Base-by-base conservation (phyloP, 1,140 invertebrate species). In the Lerema accius region DNA sequence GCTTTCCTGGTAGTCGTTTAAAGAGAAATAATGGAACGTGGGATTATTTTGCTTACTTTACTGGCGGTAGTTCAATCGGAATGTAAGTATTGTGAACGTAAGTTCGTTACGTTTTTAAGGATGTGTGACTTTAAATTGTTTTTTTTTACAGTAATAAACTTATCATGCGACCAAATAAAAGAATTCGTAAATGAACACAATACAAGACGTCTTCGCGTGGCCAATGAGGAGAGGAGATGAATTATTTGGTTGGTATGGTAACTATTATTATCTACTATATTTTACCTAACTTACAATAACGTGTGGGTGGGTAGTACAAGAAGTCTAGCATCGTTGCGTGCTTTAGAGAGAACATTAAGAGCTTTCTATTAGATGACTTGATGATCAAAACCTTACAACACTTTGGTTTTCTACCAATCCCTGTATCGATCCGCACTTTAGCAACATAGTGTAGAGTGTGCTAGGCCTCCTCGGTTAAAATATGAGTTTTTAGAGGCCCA, bases 101-200 rank as follows among this genome's bases (percentile, higher is more conserved):
- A 23, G 9, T 32, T 37, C 7, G 4, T 7, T 37, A 4, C 28
- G 28, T n/a, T n/a, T 4, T 4, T 32, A 6, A 4, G 1, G 28
- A 7, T 4, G 9, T 7, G 1, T 1, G 4, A 7, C 3, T 49
- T 50, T 7, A 37, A 35, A 32, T 46, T 62, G 0, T 16, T 64
- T 23, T 45, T 10, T 71, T 77, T 73, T 60, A 5, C 65, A 87
- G 84, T 80, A 55, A 10, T 79, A 49, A 32, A 73, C 3, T 65
- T 87, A 43, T 68, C 80, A n/a, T 89, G 86, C 40, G 63, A 69
- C 4, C 68, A 86, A 59, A 79, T 83, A 7, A 58, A 58, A 3
- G 43, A 55, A 4, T 76, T 90, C 46, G 82, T 90, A 1, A 72
- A 88, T 55, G 78, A 80, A 0, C 87, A 90, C 55, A 90, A 90